These are phyloP conservation scores for Dallia pectoralis DNA, from an alignment of 2,797 vertebrate species.

Conservation along the genomic window DNA sequence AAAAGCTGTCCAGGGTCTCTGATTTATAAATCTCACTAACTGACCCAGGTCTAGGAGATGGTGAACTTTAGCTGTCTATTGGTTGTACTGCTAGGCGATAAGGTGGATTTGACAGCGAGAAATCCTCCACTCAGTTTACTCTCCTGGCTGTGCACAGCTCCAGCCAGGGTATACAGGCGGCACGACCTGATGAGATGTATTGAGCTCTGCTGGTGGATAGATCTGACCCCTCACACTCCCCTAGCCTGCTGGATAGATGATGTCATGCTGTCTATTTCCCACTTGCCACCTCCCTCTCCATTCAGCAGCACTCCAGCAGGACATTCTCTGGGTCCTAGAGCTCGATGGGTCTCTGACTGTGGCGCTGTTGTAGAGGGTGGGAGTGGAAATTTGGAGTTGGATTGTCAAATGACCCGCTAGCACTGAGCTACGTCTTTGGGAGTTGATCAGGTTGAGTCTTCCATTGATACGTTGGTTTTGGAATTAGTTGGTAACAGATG, in stretches of 20 bases:
- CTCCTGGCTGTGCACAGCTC: neutral
- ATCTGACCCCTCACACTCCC: slow-evolving; percentile 57
- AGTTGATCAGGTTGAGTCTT: neutral
- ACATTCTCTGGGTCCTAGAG: slow-evolving; percentile 69
- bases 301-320: slow-evolving; percentile 67
- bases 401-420: neutral
- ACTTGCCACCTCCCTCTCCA: slow-evolving; percentile 52
- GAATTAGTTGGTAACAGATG: neutral
- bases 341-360: slow-evolving; percentile 48
- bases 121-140: neutral
- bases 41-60: no score
- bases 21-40: no score
- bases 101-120: neutral
- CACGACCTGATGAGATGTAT: slow-evolving; percentile 46
- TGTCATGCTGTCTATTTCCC: slow-evolving; percentile 69
- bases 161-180: slow-evolving; percentile 11
- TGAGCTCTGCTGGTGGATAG: slow-evolving; percentile 63
- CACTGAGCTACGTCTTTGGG: neutral
- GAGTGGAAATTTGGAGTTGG: slow-evolving; percentile 7
- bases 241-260: slow-evolving; percentile 68
- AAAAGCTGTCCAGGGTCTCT: no score
- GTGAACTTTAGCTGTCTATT: neutral
- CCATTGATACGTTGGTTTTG: neutral
- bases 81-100: neutral
- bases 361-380: slow-evolving; percentile 38